Evolutionary conservation across 2,797 vertebrate genomes (phyloP), one percentile per base, ranked within the genome.

Genomic region (Pogoniulus pusillus): DNA sequence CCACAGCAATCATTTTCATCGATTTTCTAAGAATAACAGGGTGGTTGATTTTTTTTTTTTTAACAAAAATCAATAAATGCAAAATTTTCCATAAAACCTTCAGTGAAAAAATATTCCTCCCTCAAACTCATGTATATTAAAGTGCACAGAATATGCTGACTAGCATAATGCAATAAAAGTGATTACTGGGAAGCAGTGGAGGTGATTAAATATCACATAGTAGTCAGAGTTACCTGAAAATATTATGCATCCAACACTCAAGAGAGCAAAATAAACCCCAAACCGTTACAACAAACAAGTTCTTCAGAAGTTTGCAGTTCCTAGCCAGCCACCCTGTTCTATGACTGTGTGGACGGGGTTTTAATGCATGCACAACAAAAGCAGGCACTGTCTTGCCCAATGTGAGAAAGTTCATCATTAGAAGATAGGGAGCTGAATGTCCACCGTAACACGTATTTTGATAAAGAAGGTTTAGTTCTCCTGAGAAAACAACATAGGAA

Each of bases 91-190:
- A 94, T 96, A 96, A 97, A 96, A 87, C 85, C 84, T 96, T 96
- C 91, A 93, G 78, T 96, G 87, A 97, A 93, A 93, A 97, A 96
- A 93, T 95, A 92, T 95, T 96, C 96, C 79, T 95, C 93, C 88
- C 85, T 95, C 93, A 91, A 85, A 80, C 94, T 97, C 96, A 97
- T 97, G 96, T 97, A 96, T 97, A 97, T 97, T 97, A 97, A 97
- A 97, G 92, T 87, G 77, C 80, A 86, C 71, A 57, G 95, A 96
- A 96, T 96, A 93, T 95, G 96, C 96, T 96, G 96, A 97, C 96
- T 96, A 85, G 93, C 95, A 96, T 96, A 96, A 94, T 84, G 94
- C 87, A 90, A 94, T 95, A 93, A 71, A 93, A 95, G 94, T 97
- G 96, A 97, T 97, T 96, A 95, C 95, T 81, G 66, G 82, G 90